Conservation (phyloP, 2,113 vertebrate genomes). For the Rutilus rutilus region DNA sequence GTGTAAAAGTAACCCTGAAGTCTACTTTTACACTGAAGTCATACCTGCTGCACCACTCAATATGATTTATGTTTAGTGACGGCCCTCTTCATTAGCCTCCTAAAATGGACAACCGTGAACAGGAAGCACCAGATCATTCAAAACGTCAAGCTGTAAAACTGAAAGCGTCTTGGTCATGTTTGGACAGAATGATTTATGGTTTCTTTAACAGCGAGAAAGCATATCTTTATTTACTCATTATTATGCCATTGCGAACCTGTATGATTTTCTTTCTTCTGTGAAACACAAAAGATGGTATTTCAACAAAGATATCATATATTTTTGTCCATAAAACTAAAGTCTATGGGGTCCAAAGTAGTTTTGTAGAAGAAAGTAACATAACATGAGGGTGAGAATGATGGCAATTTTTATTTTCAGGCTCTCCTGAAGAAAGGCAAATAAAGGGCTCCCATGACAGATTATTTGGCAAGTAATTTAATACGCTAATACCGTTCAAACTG, state of each 20-base stretch:
- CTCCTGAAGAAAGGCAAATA: background rate
- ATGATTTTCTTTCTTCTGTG: background rate
- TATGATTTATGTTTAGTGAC: constrained; percentile 4
- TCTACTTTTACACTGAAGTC: no score
- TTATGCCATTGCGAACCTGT: background rate
- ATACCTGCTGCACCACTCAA: no score
- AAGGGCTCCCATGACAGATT: background rate
- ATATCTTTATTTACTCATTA: background rate
- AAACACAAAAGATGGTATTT: background rate
- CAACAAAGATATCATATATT: background rate
- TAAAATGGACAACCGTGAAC: background rate
- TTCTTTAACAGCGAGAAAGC: background rate
- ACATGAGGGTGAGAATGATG: background rate
- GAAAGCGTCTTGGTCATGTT: background rate
- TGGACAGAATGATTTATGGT: background rate
- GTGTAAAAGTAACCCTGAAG: no score
- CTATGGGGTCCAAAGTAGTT: background rate
- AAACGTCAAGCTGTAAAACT: background rate
- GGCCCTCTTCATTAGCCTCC: background rate
- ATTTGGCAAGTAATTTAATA: background rate
- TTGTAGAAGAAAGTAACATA: background rate
- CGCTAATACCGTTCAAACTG: background rate
- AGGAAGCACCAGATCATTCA: background rate
- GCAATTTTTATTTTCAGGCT: background rate
- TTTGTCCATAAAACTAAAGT: background rate